phyloP scores from a whole-genome alignment of 1,140 invertebrate genomes.

The Oryctes rhinoceros region DNA sequence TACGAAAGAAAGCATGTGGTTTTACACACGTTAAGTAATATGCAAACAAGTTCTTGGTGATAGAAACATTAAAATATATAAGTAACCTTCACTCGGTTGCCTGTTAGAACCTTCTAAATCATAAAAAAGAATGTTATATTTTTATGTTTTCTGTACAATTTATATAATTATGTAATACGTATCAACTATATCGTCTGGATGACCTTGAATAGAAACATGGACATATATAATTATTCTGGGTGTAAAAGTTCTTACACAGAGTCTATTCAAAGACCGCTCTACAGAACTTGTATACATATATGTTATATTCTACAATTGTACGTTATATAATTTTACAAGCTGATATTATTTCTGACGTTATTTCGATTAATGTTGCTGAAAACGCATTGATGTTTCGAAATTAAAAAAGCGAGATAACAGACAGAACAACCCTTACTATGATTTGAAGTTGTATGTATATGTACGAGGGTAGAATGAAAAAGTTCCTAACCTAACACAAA shows the following conservation, averaged over 20 bases:
- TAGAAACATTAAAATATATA: constrained; percentile 6
- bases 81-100: constrained; percentile 1
- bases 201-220: constrained; percentile 23
- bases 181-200: constrained; percentile 9
- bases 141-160: constrained; percentile 30
- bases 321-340: no score
- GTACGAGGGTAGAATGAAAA: no score
- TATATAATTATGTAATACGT: constrained; percentile 36
- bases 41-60: background rate
- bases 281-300: no score
- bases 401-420: no score
- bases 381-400: no score
- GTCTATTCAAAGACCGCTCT: background rate
- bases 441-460: no score
- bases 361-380: no score
- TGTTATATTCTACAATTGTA: no score
- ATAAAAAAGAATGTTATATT: constrained; percentile 36
- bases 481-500: no score
- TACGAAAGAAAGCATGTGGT: background rate
- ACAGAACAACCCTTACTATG: no score
- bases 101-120: constrained; percentile 27
- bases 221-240: background rate
- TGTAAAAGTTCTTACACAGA: background rate
- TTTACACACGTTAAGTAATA: background rate
- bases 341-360: no score